Evolutionary conservation across 2,113 vertebrate species (phyloP).

Genomic region (Hypanus sabinus): DNA sequence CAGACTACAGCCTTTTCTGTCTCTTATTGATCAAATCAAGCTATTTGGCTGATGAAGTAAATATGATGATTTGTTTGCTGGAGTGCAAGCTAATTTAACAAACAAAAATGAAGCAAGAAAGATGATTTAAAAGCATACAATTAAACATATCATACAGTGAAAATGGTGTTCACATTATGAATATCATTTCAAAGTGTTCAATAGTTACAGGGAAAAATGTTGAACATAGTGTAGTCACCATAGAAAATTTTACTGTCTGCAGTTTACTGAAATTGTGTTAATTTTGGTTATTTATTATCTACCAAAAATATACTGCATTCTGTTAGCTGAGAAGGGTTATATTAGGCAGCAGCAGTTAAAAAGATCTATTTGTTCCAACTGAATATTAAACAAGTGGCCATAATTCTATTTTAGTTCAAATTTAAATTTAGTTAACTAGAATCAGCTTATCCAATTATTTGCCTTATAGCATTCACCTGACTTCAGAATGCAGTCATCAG

Average conservation of each 20-base stretch:
- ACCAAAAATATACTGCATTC: neutral
- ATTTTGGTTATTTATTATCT: neutral
- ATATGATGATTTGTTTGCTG: neutral
- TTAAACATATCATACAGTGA: neutral
- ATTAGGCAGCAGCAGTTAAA: neutral
- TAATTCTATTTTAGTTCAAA: neutral
- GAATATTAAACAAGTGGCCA: conserved; percentile 1
- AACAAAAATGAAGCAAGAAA: neutral
- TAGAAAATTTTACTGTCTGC: neutral
- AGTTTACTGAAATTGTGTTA: neutral
- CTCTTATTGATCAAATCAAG: neutral
- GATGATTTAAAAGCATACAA: neutral
- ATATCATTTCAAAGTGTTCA: neutral
- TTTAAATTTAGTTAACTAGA: neutral
- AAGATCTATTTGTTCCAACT: neutral
- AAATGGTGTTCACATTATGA: neutral
- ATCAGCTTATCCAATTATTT: neutral
- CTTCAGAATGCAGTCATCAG: neutral
- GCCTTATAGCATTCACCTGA: neutral
- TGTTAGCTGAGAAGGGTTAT: neutral
- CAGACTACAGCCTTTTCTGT: neutral
- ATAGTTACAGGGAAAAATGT: neutral
- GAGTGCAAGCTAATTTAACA: neutral
- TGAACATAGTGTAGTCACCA: neutral
- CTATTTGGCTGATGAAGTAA: neutral